Evolutionary conservation across 2,113 vertebrate species (phyloP).

Genomic region (Gallinago media): DNA sequence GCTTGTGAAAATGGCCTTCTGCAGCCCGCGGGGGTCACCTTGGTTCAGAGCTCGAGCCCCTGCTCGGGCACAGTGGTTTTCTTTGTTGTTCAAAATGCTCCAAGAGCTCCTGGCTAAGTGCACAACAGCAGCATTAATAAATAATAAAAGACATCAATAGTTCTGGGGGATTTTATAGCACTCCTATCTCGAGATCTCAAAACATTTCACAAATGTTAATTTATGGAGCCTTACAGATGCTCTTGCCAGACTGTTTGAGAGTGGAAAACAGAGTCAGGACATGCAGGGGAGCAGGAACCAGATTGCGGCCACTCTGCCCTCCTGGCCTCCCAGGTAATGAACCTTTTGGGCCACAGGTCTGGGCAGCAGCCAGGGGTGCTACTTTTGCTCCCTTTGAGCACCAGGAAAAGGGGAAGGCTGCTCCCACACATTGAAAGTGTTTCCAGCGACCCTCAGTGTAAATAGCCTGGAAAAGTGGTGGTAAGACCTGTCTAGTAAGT

Average conservation of each 20-base stretch:
- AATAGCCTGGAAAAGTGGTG: neutral
- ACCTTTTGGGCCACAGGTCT: neutral
- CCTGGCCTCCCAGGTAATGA: neutral
- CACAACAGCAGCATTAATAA: neutral
- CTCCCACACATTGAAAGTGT: neutral
- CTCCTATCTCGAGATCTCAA: neutral
- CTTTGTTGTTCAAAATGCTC: neutral
- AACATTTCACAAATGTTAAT: neutral
- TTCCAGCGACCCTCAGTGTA: neutral
- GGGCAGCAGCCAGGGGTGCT: neutral
- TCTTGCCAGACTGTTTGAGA: neutral
- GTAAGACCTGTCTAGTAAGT: neutral
- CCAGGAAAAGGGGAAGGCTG: neutral
- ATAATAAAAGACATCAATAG: conserved; percentile 5
- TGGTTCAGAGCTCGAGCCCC: neutral
- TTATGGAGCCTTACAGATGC: neutral
- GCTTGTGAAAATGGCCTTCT: neutral
- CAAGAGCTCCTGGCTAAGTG: neutral
- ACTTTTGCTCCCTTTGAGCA: neutral
- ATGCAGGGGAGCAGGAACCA: neutral
- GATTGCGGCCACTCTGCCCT: rapidly evolving
- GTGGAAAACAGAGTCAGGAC: neutral
- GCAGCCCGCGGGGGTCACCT: neutral
- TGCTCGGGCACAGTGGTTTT: neutral
- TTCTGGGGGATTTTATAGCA: conserved; percentile 3